These are phyloP conservation scores for Druceiella hillmani DNA, from an alignment of 2,888 invertebrate genomes.

Conservation along the genomic window DNA sequence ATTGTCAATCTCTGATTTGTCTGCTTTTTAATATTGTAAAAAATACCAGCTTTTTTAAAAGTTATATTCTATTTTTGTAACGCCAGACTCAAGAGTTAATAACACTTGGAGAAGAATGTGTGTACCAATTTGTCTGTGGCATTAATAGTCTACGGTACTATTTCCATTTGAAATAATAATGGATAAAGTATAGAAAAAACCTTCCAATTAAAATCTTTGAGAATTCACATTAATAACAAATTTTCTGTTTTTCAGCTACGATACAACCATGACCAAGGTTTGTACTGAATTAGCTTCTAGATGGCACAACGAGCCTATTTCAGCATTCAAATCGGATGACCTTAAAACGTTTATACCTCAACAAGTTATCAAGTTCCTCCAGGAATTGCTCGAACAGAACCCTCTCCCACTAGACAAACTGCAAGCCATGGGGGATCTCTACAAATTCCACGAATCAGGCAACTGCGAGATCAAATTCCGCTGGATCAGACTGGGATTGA, in stretches of 20 bases:
- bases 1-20: too few relatives aligned
- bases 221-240: too few relatives aligned
- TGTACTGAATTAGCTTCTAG: conserved; percentile 52
- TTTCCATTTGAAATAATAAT: too few relatives aligned
- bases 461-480: conserved; percentile 78
- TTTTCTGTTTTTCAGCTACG: conserved; percentile 48
- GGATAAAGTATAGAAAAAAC: too few relatives aligned
- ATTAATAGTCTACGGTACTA: too few relatives aligned
- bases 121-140: too few relatives aligned
- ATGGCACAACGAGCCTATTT: conserved; percentile 48
- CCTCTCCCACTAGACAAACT: conserved; percentile 53
- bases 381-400: conserved; percentile 55
- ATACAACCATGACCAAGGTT: conserved; percentile 58
- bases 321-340: conserved; percentile 47
- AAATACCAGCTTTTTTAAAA: too few relatives aligned
- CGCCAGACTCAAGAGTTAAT: too few relatives aligned
- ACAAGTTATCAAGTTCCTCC: conserved; percentile 65
- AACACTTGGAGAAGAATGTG: too few relatives aligned
- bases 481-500: conserved; percentile 75
- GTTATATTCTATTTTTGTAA: too few relatives aligned
- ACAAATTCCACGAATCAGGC: conserved; percentile 57
- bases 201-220: too few relatives aligned
- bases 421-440: conserved; percentile 56
- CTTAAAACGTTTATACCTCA: conserved; percentile 52
- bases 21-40: too few relatives aligned